phyloP scores from a whole-genome alignment of 2,797 vertebrate species.

The Neostethus bicornis region DNA sequence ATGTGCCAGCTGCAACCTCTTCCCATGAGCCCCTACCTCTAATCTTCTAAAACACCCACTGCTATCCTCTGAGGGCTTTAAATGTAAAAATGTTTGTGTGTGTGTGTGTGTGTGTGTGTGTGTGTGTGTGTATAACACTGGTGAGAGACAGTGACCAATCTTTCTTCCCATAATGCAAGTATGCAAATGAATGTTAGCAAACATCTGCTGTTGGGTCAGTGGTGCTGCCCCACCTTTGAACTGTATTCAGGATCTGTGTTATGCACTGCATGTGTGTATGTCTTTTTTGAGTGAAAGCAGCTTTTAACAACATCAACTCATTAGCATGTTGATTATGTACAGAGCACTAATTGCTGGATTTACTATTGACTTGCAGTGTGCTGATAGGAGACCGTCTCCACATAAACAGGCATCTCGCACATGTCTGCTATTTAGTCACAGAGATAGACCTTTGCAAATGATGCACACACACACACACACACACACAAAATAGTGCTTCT shows the following conservation, averaged over 20 bases:
- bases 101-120: slow-evolving; percentile 7
- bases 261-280: slow-evolving; percentile 14
- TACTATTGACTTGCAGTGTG: slow-evolving; percentile 64
- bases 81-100: too few relatives aligned
- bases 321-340: slow-evolving; percentile 88
- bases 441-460: slow-evolving; percentile 61
- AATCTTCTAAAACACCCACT: slow-evolving; percentile 52
- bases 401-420: slow-evolving; percentile 25
- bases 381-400: slow-evolving; percentile 49
- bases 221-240: slow-evolving; percentile 53
- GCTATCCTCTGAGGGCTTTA: slow-evolving; percentile 31
- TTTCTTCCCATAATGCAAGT: slow-evolving; percentile 57
- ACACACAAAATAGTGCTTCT: slow-evolving; percentile 41
- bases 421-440: slow-evolving; percentile 46
- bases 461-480: slow-evolving; percentile 19
- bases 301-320: slow-evolving; percentile 85
- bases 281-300: slow-evolving; percentile 50
- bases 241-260: slow-evolving; percentile 56
- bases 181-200: slow-evolving; percentile 67
- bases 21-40: slow-evolving; percentile 58
- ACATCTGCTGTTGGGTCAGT: slow-evolving; percentile 51
- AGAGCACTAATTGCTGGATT: slow-evolving; percentile 84
- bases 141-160: slow-evolving; percentile 42
- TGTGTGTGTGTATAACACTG: slow-evolving; percentile 2
- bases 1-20: slow-evolving; percentile 72